Evolutionary conservation across 2,888 invertebrate species (phyloP).

Genomic region (Diloba caeruleocephala): DNA sequence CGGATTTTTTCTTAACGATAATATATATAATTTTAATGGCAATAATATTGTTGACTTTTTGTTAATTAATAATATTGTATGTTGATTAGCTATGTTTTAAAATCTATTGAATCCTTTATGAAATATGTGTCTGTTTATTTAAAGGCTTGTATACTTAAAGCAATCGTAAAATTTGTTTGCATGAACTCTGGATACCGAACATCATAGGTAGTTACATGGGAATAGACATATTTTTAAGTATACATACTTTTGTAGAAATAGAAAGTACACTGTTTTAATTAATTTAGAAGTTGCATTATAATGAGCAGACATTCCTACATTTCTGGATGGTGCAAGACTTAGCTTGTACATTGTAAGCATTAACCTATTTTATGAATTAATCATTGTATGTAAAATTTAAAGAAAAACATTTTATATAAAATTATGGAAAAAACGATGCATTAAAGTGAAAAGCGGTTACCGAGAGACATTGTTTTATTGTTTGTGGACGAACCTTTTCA

Average conservation of each 20-base stretch:
- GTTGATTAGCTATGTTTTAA: slow-evolving; percentile 44
- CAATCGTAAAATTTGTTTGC: slow-evolving; percentile 16
- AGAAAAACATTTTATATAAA: slow-evolving; percentile 58
- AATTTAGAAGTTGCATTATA: slow-evolving; percentile 22
- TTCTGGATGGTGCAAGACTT: slow-evolving; percentile 53
- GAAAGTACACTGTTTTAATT: slow-evolving; percentile 29
- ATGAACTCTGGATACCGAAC: slow-evolving; percentile 15
- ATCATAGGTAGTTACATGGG: slow-evolving; percentile 16
- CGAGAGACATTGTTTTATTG: slow-evolving; percentile 66
- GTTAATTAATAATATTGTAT: slow-evolving; percentile 41
- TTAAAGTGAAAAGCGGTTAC: slow-evolving; percentile 76
- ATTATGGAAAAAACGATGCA: slow-evolving; percentile 61
- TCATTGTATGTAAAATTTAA: slow-evolving; percentile 51
- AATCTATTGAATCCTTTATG: slow-evolving; percentile 40
- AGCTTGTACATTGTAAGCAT: slow-evolving; percentile 48
- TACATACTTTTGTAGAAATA: slow-evolving; percentile 23
- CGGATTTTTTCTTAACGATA: slow-evolving; percentile 3
- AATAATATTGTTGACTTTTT: slow-evolving; percentile 51
- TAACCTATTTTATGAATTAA: slow-evolving; percentile 55
- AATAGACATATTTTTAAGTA: slow-evolving; percentile 32
- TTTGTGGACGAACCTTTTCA: not conserved
- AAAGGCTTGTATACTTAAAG: slow-evolving; percentile 8
- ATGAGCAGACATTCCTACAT: slow-evolving; percentile 27
- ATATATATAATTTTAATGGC: slow-evolving; percentile 38
- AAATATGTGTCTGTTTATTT: slow-evolving; percentile 28